Conservation (phyloP, 30 jellyfish, hydroid and myxozoan genomes). For the Aurelia aurita region DNA sequence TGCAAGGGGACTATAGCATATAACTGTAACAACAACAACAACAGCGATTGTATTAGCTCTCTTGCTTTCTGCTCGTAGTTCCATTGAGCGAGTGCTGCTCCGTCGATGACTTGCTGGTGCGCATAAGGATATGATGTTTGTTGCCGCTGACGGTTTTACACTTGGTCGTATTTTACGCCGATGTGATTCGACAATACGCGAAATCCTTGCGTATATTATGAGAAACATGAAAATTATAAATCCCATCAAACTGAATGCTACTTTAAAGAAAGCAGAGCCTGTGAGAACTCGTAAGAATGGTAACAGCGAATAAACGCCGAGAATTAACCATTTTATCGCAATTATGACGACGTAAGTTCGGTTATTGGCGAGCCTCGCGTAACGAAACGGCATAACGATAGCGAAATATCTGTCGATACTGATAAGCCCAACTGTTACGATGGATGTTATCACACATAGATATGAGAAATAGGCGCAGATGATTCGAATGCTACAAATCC, state of each 20-base stretch:
- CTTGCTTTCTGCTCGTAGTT: conserved; percentile 20
- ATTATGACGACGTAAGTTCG: not conserved
- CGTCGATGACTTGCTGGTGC: not conserved
- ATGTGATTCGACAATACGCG: conserved; percentile 31
- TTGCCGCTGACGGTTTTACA: not conserved
- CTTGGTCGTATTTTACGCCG: conserved; percentile 35
- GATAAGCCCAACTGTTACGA: conserved; percentile 32
- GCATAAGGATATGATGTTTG: not conserved
- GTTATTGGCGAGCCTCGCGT: conserved; percentile 10
- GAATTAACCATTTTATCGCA: conserved; percentile 12
- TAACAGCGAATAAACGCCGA: conserved; percentile 23
- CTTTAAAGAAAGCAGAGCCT: conserved; percentile 27
- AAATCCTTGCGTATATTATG: conserved; percentile 24
- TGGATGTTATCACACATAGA: conserved; percentile 20
- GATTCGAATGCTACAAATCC: conserved; percentile 41
- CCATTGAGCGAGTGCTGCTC: not conserved
- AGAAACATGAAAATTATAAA: not conserved
- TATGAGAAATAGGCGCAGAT: conserved; percentile 49
- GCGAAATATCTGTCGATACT: conserved; percentile 63
- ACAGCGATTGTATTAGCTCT: conserved; percentile 16
- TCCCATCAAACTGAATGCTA: conserved; percentile 36
- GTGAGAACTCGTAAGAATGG: conserved; percentile 22
- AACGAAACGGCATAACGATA: conserved; percentile 38
- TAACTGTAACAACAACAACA: conserved; percentile 21
- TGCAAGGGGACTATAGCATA: conserved; percentile 44